Percentiles rank a stretch among this genome's conserved stretches.
Evolutionary conservation across 2,113 vertebrate genomes (phyloP).

Genomic region (Siniperca chuatsi): DNA sequence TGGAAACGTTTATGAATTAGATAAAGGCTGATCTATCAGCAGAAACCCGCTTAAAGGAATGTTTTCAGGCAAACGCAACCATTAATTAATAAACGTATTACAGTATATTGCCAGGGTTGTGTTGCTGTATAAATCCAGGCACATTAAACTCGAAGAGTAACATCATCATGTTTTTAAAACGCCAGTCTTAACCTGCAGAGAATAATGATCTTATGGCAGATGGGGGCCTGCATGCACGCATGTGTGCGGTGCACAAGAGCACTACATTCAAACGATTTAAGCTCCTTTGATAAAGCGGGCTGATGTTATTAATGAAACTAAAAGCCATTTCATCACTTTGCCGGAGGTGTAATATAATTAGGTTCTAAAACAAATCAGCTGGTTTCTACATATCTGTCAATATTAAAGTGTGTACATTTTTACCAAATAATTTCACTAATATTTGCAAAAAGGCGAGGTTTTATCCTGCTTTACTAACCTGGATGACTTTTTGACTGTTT

Average conservation of each 20-base stretch:
- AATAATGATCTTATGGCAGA: too few species aligned
- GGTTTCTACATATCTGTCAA: not conserved
- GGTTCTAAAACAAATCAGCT: too few species aligned
- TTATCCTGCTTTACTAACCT: not conserved
- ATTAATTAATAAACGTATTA: not conserved
- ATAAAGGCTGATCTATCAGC: not conserved
- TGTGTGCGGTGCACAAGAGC: not conserved
- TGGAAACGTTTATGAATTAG: not conserved
- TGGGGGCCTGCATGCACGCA: not conserved
- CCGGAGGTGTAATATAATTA: not conserved
- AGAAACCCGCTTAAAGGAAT: not conserved
- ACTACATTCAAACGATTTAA: not conserved
- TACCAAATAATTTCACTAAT: not conserved
- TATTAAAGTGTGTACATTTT: not conserved
- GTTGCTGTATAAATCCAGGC: not conserved
- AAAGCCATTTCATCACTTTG: not conserved
- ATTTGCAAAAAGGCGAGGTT: not conserved
- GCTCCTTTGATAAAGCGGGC: not conserved
- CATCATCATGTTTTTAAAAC: not conserved
- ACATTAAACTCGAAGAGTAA: not conserved
- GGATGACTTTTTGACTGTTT: constrained; percentile 13
- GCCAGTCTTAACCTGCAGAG: not conserved
- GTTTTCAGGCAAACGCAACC: not conserved
- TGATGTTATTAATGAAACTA: not conserved
- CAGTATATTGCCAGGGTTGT: not conserved